Base-by-base conservation (phyloP, 2,113 vertebrate species). In the Synodontis membranacea region DNA sequence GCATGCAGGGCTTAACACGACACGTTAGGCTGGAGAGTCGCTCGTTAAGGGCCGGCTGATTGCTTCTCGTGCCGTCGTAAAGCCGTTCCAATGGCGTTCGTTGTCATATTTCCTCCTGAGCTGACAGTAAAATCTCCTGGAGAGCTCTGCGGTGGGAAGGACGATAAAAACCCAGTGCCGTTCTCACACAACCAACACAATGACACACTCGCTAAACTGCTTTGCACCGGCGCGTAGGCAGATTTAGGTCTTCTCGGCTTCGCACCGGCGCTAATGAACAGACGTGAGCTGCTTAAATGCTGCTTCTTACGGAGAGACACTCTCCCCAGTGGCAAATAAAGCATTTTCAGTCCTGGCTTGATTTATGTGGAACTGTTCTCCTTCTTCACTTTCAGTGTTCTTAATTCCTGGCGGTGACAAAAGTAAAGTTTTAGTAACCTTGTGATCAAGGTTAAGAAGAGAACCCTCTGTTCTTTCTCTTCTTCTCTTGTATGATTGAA, bases 31-130 rank as follows among this genome's bases (percentile, higher is more conserved):
- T 87, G 84, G 87, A 92, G 88, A 85, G 89, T 42, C 92, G 88
- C 91, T 94, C 94, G 94, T 95, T 94, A 95, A 85, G 84, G 88
- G 87, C 74, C 68, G 87, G 75, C 91, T 94, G 94, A 96, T 95
- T 94, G 92, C 92, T 94, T 91, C 92, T 93, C 90, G 91, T 88
- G 93, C 93, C 93, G 91, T 91, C 50, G 34, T 91, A 91, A 93
- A 93, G 92, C 86, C 87, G 90, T 82, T 86, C 92, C 91, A 92
- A 88, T 86, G 90, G 86, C 88, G 72, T 75, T n/a, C 85, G 88
- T 79, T 92, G 93, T 92, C 93, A 92, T 89, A 93, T 94, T 93
- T 93, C 87, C 88, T 92, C 89, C 89, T 86, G 81, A 74, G 68
- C 88, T 92, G 92, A 93, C 92, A 93, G 91, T 90, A 91, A 90